Evolutionary conservation across 1,140 invertebrate species (phyloP).

Genomic region (Brachionus plicatilis): DNA sequence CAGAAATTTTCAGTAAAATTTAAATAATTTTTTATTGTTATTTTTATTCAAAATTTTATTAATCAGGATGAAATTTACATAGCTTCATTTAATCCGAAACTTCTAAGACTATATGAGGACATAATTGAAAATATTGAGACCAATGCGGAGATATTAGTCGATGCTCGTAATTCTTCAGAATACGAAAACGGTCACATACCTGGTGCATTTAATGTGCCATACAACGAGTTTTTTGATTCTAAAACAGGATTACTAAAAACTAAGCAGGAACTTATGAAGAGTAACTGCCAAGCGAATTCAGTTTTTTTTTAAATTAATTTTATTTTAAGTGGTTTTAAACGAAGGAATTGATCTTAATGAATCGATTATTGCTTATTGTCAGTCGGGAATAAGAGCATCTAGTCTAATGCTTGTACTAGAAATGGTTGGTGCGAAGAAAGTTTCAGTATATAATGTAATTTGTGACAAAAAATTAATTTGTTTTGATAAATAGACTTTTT

Average conservation of each 20-base stretch:
- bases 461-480: background rate
- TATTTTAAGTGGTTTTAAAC: background rate
- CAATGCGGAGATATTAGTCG: background rate
- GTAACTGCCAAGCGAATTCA: background rate
- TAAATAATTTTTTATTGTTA: background rate
- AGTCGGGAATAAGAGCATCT: background rate
- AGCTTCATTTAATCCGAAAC: background rate
- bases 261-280: background rate
- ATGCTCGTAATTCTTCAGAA: background rate
- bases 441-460: slow-evolving; percentile 13
- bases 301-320: background rate
- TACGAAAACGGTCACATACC: background rate
- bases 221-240: background rate
- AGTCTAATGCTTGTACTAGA: background rate
- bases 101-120: background rate
- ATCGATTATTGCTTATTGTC: background rate
- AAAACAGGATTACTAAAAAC: background rate
- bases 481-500: background rate
- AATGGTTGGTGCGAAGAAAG: background rate
- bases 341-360: background rate
- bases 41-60: background rate
- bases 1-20: background rate
- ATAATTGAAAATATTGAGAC: background rate
- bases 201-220: slow-evolving; percentile 19
- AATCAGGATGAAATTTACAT: background rate